Percentiles rank a stretch among this genome's conserved stretches.
Evolutionary conservation across 2,888 invertebrate genomes (phyloP).

Genomic region (Luffia ferchaultella): DNA sequence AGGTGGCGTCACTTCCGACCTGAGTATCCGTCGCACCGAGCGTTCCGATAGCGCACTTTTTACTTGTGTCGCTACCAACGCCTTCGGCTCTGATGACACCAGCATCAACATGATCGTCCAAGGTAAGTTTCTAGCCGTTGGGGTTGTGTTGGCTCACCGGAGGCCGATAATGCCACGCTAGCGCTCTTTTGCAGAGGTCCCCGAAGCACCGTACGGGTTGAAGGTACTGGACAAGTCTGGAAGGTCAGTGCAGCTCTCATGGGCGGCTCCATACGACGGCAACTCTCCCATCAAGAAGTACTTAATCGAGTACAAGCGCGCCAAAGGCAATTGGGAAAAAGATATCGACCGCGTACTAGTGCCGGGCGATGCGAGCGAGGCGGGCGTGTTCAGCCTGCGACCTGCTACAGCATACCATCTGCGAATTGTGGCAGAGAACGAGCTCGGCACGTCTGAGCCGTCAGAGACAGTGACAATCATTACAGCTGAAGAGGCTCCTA

Average conservation of each 20-base stretch:
- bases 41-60: conserved; percentile 89
- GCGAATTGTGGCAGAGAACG: conserved; percentile 92
- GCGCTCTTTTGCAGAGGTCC: conserved; percentile 75
- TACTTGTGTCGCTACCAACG: conserved; percentile 92
- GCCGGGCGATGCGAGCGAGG: conserved; percentile 89
- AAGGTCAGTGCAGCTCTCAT: conserved; percentile 87
- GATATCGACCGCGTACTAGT: conserved; percentile 89
- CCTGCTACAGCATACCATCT: conserved; percentile 94
- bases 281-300: conserved; percentile 90
- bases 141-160: background rate
- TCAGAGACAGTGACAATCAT: conserved; percentile 94
- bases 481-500: conserved; percentile 92
- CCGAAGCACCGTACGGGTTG: conserved; percentile 88
- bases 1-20: conserved; percentile 86
- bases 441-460: conserved; percentile 90
- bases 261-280: conserved; percentile 93
- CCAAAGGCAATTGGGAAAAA: conserved; percentile 74
- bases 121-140: conserved; percentile 54
- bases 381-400: conserved; percentile 86
- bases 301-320: conserved; percentile 90
- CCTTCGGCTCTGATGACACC: conserved; percentile 94
- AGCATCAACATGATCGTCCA: conserved; percentile 95
- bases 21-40: conserved; percentile 90
- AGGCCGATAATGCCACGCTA: background rate
- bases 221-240: conserved; percentile 92